phyloP scores from a whole-genome alignment of 2,113 vertebrate genomes.

The Platysternon megacephalum region DNA sequence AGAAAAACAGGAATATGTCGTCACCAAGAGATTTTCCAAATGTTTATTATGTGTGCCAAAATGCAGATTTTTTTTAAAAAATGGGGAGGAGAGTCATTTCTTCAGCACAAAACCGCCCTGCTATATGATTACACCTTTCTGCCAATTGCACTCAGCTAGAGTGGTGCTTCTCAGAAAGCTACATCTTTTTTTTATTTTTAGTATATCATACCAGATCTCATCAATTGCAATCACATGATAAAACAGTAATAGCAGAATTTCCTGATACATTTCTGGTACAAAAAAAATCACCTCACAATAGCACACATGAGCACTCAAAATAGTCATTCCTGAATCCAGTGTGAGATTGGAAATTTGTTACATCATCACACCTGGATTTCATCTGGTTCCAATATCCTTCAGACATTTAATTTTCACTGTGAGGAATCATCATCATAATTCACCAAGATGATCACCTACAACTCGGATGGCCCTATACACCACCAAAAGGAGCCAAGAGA shows the following conservation, averaged over 20 bases:
- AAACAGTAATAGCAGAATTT: background rate
- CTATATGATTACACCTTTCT: slow-evolving; percentile 34
- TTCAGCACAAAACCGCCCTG: background rate
- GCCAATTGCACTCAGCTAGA: background rate
- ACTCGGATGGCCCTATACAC: background rate
- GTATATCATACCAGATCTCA: background rate
- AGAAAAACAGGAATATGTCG: background rate
- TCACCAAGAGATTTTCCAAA: background rate
- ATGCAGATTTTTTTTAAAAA: slow-evolving; percentile 7
- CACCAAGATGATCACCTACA: background rate
- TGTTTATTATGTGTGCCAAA: background rate
- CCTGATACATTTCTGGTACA: background rate
- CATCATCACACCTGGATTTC: background rate
- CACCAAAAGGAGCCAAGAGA: background rate
- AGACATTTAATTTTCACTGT: background rate
- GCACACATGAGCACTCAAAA: background rate
- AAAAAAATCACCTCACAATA: background rate
- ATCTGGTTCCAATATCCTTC: background rate
- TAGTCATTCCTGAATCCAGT: background rate
- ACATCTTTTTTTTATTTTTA: slow-evolving; percentile 21
- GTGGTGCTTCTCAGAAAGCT: background rate
- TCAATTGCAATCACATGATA: background rate
- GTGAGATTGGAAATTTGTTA: background rate
- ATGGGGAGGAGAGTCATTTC: background rate
- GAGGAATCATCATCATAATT: background rate